Conservation (phyloP, 2,797 vertebrate species). For the Lutjanus campechanus region DNA sequence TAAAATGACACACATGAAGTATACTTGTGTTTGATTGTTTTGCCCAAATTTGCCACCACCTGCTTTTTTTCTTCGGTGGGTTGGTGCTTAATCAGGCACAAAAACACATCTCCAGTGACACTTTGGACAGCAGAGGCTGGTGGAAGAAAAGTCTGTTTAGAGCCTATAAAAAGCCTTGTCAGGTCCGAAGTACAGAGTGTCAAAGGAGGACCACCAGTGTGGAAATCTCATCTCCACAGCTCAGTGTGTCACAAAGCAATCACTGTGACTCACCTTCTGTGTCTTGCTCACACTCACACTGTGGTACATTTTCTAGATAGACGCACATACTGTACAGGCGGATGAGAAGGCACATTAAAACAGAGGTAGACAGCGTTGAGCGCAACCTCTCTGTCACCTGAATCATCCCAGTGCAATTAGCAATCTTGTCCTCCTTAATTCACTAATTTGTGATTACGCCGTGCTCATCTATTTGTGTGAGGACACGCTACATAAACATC, state of each 20-base stretch:
- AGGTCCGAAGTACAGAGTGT: conserved; percentile 60
- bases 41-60: conserved; percentile 5
- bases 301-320: conserved; percentile 34
- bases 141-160: conserved; percentile 63
- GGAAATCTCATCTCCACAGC: conserved; percentile 74
- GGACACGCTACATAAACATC: conserved; percentile 83
- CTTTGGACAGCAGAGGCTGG: conserved; percentile 42
- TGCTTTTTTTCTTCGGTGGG: conserved; percentile 13
- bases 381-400: conserved; percentile 54
- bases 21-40: not conserved
- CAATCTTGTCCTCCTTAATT: conserved; percentile 74
- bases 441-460: conserved; percentile 77
- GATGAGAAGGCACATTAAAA: conserved; percentile 39
- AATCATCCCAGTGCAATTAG: conserved; percentile 68
- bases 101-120: conserved; percentile 48
- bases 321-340: conserved; percentile 17
- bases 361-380: conserved; percentile 11
- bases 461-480: conserved; percentile 74
- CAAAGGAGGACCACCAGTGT: conserved; percentile 68
- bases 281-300: conserved; percentile 42
- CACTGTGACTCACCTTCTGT: conserved; percentile 58
- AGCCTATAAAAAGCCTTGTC: conserved; percentile 64
- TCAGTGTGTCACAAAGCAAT: conserved; percentile 73
- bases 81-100: conserved; percentile 43
- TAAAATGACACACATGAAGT: conserved; percentile 18